A percentile compares a stretch with the other conserved stretches of the same genome.
Conservation (phyloP, 2,113 vertebrate species). For the Aix galericulata region DNA sequence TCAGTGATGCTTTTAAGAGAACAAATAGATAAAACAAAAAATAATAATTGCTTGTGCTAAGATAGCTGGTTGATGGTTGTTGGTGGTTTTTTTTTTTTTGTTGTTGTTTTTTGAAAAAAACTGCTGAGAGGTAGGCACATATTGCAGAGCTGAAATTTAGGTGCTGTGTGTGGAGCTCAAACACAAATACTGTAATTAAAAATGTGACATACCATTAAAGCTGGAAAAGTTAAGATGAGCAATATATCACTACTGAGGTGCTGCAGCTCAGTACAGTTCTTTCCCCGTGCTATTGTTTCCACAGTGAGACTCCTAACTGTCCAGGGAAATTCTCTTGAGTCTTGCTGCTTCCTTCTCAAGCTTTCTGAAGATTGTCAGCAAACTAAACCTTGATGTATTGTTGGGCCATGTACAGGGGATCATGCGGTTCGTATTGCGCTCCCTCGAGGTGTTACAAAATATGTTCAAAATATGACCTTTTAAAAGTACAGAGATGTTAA, state of each 20-base stretch:
- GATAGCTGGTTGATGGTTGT: neutral
- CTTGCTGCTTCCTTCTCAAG: neutral
- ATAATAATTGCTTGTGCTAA: neutral
- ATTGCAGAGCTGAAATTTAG: neutral
- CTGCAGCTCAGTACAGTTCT: neutral
- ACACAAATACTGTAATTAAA: constrained; percentile 27
- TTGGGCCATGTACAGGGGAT: neutral
- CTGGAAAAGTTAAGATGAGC: neutral
- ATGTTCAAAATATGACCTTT: neutral
- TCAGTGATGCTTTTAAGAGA: constrained; percentile 18
- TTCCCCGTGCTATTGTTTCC: neutral
- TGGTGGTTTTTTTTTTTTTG: neutral
- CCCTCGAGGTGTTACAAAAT: neutral
- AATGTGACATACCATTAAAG: neutral
- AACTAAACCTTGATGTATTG: neutral
- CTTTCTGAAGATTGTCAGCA: neutral
- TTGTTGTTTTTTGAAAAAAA: too few relatives aligned
- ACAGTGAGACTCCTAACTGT: neutral
- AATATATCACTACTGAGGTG: neutral
- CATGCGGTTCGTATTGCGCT: neutral
- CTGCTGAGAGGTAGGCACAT: neutral
- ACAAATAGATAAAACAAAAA: constrained; percentile 48
- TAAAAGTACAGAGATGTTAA: neutral
- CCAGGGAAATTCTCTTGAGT: neutral
- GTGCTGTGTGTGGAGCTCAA: neutral